phyloP scores from a whole-genome alignment of 2,888 invertebrate species.

The Drosophila ustulata region DNA sequence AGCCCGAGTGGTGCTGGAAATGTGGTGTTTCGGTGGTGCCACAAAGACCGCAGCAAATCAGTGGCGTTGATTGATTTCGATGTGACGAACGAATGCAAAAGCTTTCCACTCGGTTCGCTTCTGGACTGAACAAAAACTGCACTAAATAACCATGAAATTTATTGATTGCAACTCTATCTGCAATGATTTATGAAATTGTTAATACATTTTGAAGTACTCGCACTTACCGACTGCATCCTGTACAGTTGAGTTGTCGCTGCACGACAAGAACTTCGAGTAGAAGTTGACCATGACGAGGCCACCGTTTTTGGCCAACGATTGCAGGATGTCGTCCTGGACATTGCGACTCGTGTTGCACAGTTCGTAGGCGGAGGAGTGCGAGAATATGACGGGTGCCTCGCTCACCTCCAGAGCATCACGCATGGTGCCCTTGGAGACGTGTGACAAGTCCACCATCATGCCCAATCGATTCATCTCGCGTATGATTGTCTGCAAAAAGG shows the following conservation, averaged over 20 bases:
- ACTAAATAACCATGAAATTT: conserved; percentile 11
- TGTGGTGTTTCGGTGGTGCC: conserved; percentile 28
- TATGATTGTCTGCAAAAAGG: conserved; percentile 88
- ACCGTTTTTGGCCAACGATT: conserved; percentile 90
- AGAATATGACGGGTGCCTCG: conserved; percentile 94
- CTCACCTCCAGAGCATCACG: conserved; percentile 91
- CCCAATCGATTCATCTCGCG: conserved; percentile 95
- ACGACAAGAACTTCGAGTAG: conserved; percentile 91
- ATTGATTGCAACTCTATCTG: neutral
- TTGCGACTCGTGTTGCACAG: conserved; percentile 93
- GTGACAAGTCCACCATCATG: conserved; percentile 94
- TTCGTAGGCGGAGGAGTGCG: conserved; percentile 93
- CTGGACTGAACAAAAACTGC: neutral
- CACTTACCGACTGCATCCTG: conserved; percentile 92
- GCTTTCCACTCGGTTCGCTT: neutral
- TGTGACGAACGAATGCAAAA: conserved; percentile 15
- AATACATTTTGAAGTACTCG: neutral
- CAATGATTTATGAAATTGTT: neutral
- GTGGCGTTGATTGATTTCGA: conserved; percentile 66
- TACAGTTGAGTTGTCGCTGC: conserved; percentile 90
- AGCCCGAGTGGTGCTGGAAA: conserved; percentile 8
- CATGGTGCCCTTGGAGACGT: conserved; percentile 93
- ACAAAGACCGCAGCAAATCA: conserved; percentile 54
- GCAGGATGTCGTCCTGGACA: conserved; percentile 91
- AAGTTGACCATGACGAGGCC: conserved; percentile 96